Evolutionary conservation across 2,797 vertebrate species (phyloP).

Genomic region (Myoxocephalus aenaeus): DNA sequence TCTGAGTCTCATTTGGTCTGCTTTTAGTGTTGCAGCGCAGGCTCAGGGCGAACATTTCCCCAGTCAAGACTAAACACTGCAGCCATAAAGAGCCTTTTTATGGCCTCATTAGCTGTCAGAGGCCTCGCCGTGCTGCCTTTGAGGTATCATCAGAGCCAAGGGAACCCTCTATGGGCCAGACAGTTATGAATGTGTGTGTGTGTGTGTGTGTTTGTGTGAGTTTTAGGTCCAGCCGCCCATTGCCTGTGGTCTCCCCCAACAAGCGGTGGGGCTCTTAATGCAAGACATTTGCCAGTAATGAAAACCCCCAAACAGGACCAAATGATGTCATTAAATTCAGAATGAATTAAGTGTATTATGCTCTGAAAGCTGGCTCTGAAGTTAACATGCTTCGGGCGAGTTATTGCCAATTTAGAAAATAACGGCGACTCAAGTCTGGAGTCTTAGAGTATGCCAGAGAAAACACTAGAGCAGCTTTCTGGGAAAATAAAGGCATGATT

Average conservation of each 20-base stretch:
- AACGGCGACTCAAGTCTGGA: constrained; percentile 64
- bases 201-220: constrained; percentile 36
- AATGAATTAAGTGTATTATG: constrained; percentile 80
- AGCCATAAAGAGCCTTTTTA: constrained; percentile 81
- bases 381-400: constrained; percentile 70
- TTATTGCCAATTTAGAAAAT: constrained; percentile 82
- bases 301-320: constrained; percentile 74
- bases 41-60: constrained; percentile 77
- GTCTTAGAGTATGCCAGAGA: constrained; percentile 64
- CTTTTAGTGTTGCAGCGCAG: constrained; percentile 66
- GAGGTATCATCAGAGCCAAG: constrained; percentile 79
- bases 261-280: constrained; percentile 68
- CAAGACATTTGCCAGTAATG: constrained; percentile 75
- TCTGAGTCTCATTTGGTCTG: constrained; percentile 67
- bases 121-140: constrained; percentile 73
- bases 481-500: constrained; percentile 77
- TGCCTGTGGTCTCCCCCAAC: constrained; percentile 73
- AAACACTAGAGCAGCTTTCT: constrained; percentile 72
- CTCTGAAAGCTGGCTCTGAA: constrained; percentile 76
- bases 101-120: constrained; percentile 83
- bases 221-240: constrained; percentile 58
- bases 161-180: constrained; percentile 59
- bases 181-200: constrained; percentile 47
- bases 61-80: constrained; percentile 78
- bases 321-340: constrained; percentile 81